Conservation (phyloP, 2,113 vertebrate species). For the Ceuthmochares aereus region DNA sequence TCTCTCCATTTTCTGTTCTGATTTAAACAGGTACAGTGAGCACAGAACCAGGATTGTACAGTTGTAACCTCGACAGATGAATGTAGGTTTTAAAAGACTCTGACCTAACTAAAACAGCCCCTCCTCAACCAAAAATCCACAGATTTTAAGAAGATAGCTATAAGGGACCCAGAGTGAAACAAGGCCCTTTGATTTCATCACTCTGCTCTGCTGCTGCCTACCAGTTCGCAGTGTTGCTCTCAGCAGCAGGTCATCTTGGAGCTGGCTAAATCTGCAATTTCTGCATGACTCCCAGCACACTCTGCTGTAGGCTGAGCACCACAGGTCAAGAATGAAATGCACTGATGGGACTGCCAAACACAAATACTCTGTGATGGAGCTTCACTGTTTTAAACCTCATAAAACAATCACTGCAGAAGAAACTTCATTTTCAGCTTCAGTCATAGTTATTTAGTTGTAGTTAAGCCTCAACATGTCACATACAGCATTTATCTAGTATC, state of each 20-base stretch:
- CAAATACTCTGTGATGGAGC: neutral
- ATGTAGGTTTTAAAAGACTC: slow-evolving; percentile 1
- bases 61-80: neutral
- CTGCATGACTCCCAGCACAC: neutral
- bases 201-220: neutral
- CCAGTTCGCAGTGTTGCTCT: slow-evolving; percentile 5
- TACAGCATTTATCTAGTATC: neutral
- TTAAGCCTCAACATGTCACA: neutral
- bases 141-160: neutral
- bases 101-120: neutral
- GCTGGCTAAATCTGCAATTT: neutral
- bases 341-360: neutral
- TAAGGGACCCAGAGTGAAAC: neutral
- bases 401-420: slow-evolving; percentile 3
- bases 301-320: neutral
- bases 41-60: neutral
- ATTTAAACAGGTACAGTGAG: neutral
- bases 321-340: neutral
- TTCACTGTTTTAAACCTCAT: neutral
- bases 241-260: neutral
- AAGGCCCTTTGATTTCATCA: neutral
- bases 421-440: neutral
- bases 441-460: neutral
- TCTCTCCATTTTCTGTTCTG: neutral
- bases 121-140: neutral